Percentiles rank a stretch among this genome's conserved stretches.
phyloP scores from a whole-genome alignment of 2,888 invertebrate species.

The Stictocephala bisonia region DNA sequence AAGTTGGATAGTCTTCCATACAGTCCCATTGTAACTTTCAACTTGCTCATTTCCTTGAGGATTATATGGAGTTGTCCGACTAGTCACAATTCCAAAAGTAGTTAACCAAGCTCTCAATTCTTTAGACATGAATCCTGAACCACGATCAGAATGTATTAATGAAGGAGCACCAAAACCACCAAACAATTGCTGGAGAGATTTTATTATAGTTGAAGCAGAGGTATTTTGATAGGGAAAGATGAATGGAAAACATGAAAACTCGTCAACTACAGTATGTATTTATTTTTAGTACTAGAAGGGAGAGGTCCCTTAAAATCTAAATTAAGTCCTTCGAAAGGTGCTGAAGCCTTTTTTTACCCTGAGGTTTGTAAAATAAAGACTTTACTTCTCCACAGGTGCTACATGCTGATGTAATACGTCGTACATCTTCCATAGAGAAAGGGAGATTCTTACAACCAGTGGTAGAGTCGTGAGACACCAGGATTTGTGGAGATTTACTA shows the following conservation, averaged over 20 bases:
- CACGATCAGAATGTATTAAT: slow-evolving; percentile 1
- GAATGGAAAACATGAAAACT: slow-evolving; percentile 52
- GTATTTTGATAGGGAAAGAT: slow-evolving; percentile 4
- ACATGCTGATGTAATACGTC: slow-evolving; percentile 47
- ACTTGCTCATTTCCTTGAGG: slow-evolving; percentile 17
- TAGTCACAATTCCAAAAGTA: background rate
- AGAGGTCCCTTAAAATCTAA: slow-evolving; percentile 49
- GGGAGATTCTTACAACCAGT: slow-evolving; percentile 53
- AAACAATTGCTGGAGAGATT: background rate
- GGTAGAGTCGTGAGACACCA: slow-evolving; percentile 50
- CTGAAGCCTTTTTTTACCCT: background rate
- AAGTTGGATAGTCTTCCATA: background rate
- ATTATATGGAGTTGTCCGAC: background rate
- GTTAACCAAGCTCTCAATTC: slow-evolving; percentile 1
- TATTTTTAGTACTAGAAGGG: slow-evolving; percentile 17
- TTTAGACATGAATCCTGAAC: background rate
- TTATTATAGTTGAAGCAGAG: background rate
- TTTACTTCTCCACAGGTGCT: slow-evolving; percentile 51
- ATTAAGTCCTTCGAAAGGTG: slow-evolving; percentile 16
- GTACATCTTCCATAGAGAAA: slow-evolving; percentile 50
- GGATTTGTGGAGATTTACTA: too few relatives aligned
- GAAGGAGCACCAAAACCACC: slow-evolving; percentile 1
- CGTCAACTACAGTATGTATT: slow-evolving; percentile 50
- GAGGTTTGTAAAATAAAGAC: slow-evolving; percentile 48
- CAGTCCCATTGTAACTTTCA: slow-evolving; percentile 1